Conservation (phyloP, 2,888 invertebrate genomes). For the Leucophenga maculata region DNA sequence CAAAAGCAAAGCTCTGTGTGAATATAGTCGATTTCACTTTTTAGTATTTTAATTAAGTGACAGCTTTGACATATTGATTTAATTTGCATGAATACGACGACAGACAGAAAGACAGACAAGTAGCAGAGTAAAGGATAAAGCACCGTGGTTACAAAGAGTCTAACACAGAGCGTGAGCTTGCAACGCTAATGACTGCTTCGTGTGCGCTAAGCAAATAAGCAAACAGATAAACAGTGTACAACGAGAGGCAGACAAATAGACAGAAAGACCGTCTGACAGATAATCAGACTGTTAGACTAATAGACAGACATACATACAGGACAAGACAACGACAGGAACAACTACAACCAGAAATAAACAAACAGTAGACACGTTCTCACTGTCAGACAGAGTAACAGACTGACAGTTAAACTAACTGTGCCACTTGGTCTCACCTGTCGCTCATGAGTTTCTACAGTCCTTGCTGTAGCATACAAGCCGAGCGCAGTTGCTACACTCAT, state of each 20-base stretch:
- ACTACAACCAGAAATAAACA: not conserved
- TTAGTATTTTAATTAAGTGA: conserved; percentile 64
- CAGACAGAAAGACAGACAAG: conserved; percentile 29
- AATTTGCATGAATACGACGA: conserved; percentile 27
- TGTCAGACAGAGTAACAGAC: not conserved
- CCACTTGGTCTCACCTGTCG: not conserved
- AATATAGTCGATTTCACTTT: conserved; percentile 50
- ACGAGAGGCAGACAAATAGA: conserved; percentile 24
- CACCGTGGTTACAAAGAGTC: conserved; percentile 47
- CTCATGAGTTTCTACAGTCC: not conserved
- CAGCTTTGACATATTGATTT: conserved; percentile 34
- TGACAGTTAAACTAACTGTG: not conserved
- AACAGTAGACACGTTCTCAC: not conserved
- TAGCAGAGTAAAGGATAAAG: conserved; percentile 38
- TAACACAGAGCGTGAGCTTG: conserved; percentile 45
- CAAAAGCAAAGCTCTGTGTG: no score
- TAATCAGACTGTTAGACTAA: conserved; percentile 41
- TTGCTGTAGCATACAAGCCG: conserved; percentile 9
- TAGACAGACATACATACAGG: conserved; percentile 45
- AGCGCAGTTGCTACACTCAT: conserved; percentile 46
- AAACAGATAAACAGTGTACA: conserved; percentile 49
- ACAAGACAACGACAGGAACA: conserved; percentile 1
- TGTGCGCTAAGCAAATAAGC: conserved; percentile 52
- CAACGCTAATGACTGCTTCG: conserved; percentile 33
- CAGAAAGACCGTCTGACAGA: conserved; percentile 30